Evolutionary conservation across 2,797 vertebrate genomes (phyloP), one percentile per base, ranked within the genome.

Genomic region (Halcyon chelicuti): DNA sequence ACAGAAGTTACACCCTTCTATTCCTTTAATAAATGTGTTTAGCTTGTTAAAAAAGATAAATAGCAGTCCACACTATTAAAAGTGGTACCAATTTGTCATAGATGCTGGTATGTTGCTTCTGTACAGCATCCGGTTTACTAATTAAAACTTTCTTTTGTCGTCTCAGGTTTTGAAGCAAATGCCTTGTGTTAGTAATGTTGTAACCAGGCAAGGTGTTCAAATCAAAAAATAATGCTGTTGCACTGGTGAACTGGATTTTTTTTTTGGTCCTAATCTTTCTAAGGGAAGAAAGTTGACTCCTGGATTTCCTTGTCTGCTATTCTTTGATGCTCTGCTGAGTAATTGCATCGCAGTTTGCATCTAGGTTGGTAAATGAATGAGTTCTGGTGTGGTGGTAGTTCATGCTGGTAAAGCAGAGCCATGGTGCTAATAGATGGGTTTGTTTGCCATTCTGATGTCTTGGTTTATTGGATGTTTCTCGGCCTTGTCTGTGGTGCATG

Each of bases 261-360:
- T 39, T 39, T 39, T 39, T 11, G 10, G 79, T 95, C 47, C 37
- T 75, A 33, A 70, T 85, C 39, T 75, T 80, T 88, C 52, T 77
- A 66, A 94, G 31, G 86, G 46, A 80, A 61, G 88, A 90, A 74
- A 94, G 67, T 35, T 4, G 72, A 88, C 60, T 75, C 29, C 44
- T 94, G 40, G 79, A n/a, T 91, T 90, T 94, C 65, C 70, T 91
- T 82, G 72, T 95, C 77, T 95, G 33, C 66, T 68, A 20, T 89
- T 93, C 61, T 75, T 86, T 74, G 68, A 93, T 61, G 31, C 67
- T 78, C 58, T 94, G 75, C 72, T 93, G 82, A 92, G 55, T 91
- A 61, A 94, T 54, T 93, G 70, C 57, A 21, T 26, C 51, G 33
- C 23, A 20, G 46, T 88, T 92, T 79, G 29, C 40, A 9, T 89